Base-by-base conservation (phyloP, 1,140 invertebrate species). In the Zeugodacus cucurbitae region DNA sequence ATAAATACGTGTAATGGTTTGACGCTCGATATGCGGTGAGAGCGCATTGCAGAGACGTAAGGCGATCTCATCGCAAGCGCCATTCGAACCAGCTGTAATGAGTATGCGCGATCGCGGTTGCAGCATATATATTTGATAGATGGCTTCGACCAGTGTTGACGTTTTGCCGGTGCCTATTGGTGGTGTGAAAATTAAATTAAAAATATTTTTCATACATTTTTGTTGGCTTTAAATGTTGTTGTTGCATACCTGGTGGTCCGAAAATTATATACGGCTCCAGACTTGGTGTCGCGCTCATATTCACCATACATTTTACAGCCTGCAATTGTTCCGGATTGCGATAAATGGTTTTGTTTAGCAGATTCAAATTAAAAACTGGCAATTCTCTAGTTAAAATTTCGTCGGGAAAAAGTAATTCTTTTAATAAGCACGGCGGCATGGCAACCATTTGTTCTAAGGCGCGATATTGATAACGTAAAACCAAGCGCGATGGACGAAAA, bases 181-280 rank as follows among this genome's bases (percentile, higher is more conserved):
- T 54, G 14, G 48, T 54, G 48, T 3, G 48, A 54, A 54, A 54
- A 54, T 17, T 54, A 54, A 11, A n/a, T 34, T 37, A 8, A 67
- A 54, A 10, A 14, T 87, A 37, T n/a, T 34, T 34, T 17, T 10
- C 0, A 41, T 26, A 8, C 22, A 3, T 37, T 22, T 17, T 22
- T 41, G 26, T 17, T 32, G 29, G 6, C 20, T 26, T 17, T 87
- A n/a, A n/a, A n/a, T 87, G 26, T 14, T 1, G 48, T 29, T 37
- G n/a, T 87, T 59, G 54, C 26, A 7, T 74, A 59, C 96, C 97
- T 58, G 97, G 97, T 48, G 97, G 97, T 3, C 97, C 97, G 93
- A 96, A 97, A 54, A 98, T 93, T 70, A 98, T 94, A 89, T 97
- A 97, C 1, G 97, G 97, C 7, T 95, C 93, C n/a, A n/a, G n/a